Evolutionary conservation across 2,888 invertebrate species (phyloP).

Genomic region (Pristionchus mayeri): DNA sequence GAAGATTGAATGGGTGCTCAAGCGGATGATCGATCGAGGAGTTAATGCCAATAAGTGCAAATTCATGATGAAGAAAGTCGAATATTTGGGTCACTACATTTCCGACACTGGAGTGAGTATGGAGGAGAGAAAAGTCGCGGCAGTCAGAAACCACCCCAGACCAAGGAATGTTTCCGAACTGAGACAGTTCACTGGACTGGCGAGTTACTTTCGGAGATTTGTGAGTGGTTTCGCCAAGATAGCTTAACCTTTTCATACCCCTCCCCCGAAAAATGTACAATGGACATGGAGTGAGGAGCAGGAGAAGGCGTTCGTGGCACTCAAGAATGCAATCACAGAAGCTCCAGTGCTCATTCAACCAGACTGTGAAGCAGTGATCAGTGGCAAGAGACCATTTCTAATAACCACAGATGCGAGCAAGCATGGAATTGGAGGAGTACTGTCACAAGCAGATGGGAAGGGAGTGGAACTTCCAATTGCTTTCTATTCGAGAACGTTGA

Average conservation of each 20-base stretch:
- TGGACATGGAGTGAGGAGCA: slow-evolving; percentile 54
- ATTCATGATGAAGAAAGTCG: slow-evolving; percentile 44
- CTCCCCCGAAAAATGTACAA: slow-evolving; percentile 47
- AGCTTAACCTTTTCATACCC: slow-evolving; percentile 55
- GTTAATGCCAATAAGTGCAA: slow-evolving; percentile 51
- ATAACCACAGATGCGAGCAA: slow-evolving; percentile 55
- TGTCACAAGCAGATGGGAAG: slow-evolving; percentile 50
- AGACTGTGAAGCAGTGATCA: not conserved
- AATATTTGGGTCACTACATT: slow-evolving; percentile 53
- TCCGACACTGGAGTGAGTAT: slow-evolving; percentile 33
- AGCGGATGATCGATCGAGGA: not conserved
- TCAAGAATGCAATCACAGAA: slow-evolving; percentile 52
- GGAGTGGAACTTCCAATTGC: slow-evolving; percentile 52
- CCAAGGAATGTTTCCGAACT: slow-evolving; percentile 53
- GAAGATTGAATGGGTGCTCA: slow-evolving; percentile 19
- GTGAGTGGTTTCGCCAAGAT: slow-evolving; percentile 54
- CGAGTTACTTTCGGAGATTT: slow-evolving; percentile 60
- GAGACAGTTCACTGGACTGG: slow-evolving; percentile 58
- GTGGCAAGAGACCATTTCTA: slow-evolving; percentile 53
- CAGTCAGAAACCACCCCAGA: slow-evolving; percentile 46
- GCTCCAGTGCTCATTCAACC: slow-evolving; percentile 56
- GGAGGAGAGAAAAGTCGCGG: slow-evolving; percentile 51
- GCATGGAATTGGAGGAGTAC: slow-evolving; percentile 52
- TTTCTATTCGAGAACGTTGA: slow-evolving; percentile 51
- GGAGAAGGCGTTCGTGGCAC: slow-evolving; percentile 53